Conservation (phyloP, 2,113 vertebrate species). For the Oreochromis spilurus region DNA sequence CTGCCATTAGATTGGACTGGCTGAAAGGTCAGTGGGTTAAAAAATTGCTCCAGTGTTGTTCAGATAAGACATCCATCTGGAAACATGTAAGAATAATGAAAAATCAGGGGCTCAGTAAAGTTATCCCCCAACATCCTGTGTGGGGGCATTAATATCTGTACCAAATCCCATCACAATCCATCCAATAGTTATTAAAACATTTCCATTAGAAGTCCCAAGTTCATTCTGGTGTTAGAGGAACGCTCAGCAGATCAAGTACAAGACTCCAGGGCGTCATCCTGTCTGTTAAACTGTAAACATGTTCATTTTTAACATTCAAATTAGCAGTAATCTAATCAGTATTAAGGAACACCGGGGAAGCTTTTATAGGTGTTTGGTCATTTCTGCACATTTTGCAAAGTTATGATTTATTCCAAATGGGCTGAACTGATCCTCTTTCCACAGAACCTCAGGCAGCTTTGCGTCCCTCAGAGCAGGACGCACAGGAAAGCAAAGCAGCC, state of each 20-base stretch:
- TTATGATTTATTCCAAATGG: not conserved
- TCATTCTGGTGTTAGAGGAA: not conserved
- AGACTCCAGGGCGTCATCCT: not conserved
- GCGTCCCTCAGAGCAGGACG: constrained; percentile 36
- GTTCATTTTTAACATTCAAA: not conserved
- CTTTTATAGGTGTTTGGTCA: not conserved
- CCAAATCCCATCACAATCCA: not conserved
- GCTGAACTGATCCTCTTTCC: not conserved
- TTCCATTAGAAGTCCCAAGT: not conserved
- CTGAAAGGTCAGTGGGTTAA: not conserved
- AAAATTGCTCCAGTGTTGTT: not conserved
- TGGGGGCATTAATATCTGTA: not conserved
- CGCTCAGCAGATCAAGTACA: not conserved
- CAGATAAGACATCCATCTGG: not conserved
- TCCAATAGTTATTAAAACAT: not conserved
- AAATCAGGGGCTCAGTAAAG: not conserved
- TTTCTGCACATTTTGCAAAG: not conserved
- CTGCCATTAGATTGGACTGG: not conserved
- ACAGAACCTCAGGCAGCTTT: constrained; percentile 60
- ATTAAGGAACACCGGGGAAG: not conserved
- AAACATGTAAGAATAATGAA: not conserved
- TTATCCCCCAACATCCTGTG: not conserved
- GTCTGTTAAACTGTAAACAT: not conserved
- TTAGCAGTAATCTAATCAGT: not conserved
- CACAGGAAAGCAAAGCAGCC: constrained; percentile 26